A percentile compares a stretch with the other conserved stretches of the same genome.
These are phyloP conservation scores for Arctocebus calabarensis DNA, from an alignment of 2,797 vertebrate species.

Conservation along the genomic window DNA sequence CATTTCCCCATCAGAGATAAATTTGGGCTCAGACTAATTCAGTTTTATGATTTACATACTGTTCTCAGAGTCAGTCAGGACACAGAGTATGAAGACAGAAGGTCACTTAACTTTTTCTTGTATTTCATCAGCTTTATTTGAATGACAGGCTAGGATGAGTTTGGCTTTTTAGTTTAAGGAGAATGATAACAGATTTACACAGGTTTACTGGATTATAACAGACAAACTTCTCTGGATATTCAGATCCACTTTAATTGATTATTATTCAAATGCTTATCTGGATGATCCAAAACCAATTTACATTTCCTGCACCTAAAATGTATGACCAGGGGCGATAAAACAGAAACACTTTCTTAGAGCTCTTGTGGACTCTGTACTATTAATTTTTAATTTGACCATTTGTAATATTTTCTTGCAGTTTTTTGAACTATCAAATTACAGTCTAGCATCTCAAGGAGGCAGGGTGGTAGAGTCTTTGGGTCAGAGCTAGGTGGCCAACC, in stretches of 20 bases:
- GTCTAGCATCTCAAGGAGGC: background rate
- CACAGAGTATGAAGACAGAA: background rate
- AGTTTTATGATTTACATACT: slow-evolving; percentile 54
- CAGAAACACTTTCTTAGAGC: slow-evolving; percentile 24
- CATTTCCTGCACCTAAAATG: slow-evolving; percentile 1
- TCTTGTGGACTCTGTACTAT: background rate
- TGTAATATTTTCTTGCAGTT: slow-evolving; percentile 10
- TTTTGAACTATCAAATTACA: background rate
- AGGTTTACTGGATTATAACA: background rate
- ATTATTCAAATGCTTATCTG: background rate
- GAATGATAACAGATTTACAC: background rate
- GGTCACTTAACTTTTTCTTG: slow-evolving; percentile 39
- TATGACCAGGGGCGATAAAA: background rate
- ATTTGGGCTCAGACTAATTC: slow-evolving; percentile 43
- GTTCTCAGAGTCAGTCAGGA: slow-evolving; percentile 51
- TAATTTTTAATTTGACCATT: slow-evolving; percentile 20
- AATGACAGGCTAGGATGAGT: background rate
- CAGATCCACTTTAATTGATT: background rate
- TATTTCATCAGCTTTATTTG: slow-evolving; percentile 45
- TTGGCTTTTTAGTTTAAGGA: background rate
- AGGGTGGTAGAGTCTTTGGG: background rate
- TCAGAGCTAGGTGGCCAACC: background rate
- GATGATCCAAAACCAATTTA: slow-evolving; percentile 14
- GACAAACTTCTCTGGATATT: background rate
- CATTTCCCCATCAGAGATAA: slow-evolving; percentile 66